Percentiles rank a stretch among this genome's conserved stretches.
Conservation (phyloP, 92 coral and sea anemone species). For the Blastomussa wellsi region DNA sequence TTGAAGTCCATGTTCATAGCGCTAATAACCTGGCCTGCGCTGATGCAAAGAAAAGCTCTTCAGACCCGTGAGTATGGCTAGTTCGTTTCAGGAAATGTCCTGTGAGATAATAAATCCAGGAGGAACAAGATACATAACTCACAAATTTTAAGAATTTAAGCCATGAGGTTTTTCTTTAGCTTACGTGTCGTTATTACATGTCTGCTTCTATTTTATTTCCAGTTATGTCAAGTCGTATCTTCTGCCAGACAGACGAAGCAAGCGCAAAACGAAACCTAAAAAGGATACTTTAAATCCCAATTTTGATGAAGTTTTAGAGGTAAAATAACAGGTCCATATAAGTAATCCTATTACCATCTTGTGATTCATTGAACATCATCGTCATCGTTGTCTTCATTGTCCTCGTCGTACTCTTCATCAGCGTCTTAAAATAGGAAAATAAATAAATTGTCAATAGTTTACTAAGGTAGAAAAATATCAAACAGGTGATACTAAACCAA, state of each 20-base stretch:
- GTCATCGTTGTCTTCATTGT: neutral
- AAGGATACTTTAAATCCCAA: slow-evolving; percentile 85
- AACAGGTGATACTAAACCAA: too few species aligned
- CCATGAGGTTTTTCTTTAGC: too few species aligned
- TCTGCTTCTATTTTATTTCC: neutral
- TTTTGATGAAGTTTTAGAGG: slow-evolving; percentile 83
- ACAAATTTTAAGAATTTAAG: too few species aligned
- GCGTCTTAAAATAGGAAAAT: too few species aligned
- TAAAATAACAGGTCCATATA: slow-evolving; percentile 13
- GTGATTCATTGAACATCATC: neutral
- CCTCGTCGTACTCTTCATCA: neutral
- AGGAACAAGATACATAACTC: too few species aligned
- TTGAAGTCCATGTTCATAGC: slow-evolving; percentile 81
- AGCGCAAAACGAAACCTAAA: slow-evolving; percentile 84
- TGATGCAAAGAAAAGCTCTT: slow-evolving; percentile 70
- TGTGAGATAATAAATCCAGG: too few species aligned
- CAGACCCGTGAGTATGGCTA: slow-evolving; percentile 87
- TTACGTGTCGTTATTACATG: neutral
- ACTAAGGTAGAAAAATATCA: too few species aligned
- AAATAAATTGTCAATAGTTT: too few species aligned
- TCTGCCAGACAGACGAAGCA: slow-evolving; percentile 94
- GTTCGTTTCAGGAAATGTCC: neutral
- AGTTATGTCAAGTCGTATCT: slow-evolving; percentile 94
- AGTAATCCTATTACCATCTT: neutral
- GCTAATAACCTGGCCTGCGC: slow-evolving; percentile 86